Evolutionary conservation across 1,140 invertebrate genomes (phyloP).

Genomic region (Drosophila pruinosa): DNA sequence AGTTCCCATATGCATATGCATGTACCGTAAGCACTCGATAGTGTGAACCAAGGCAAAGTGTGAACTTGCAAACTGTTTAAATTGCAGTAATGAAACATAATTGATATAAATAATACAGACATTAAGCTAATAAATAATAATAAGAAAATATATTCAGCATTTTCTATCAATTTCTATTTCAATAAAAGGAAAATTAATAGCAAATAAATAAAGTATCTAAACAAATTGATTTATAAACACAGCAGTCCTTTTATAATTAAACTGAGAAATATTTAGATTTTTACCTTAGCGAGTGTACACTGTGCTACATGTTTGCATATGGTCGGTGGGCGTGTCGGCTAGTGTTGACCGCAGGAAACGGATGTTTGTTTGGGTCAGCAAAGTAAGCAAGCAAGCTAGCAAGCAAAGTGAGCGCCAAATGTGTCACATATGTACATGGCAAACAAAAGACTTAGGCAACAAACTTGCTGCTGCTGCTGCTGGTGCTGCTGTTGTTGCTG

Average conservation of each 20-base stretch:
- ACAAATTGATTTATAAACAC: too few relatives aligned
- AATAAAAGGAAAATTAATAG: too few relatives aligned
- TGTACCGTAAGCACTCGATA: slow-evolving; percentile 12
- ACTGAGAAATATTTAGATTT: not conserved
- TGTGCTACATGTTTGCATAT: not conserved
- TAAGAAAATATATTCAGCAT: too few relatives aligned
- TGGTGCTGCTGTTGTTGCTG: slow-evolving; percentile 11
- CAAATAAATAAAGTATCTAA: too few relatives aligned
- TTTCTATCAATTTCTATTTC: too few relatives aligned
- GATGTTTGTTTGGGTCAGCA: slow-evolving; percentile 73
- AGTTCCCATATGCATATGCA: slow-evolving; percentile 28
- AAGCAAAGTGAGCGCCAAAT: slow-evolving; percentile 29
- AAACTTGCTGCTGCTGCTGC: slow-evolving; percentile 31
- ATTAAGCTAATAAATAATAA: too few relatives aligned
- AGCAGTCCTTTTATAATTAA: too few relatives aligned
- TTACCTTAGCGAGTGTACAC: not conserved
- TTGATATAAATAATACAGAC: too few relatives aligned
- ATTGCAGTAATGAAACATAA: too few relatives aligned
- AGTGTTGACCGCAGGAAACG: slow-evolving; percentile 67
- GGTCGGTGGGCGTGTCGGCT: slow-evolving; percentile 30
- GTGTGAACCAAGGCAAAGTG: not conserved
- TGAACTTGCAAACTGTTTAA: not conserved
- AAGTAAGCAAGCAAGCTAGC: slow-evolving; percentile 32
- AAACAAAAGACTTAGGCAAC: slow-evolving; percentile 59
- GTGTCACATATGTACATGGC: slow-evolving; percentile 47